A percentile compares a stretch with the other conserved stretches of the same genome.
phyloP scores from a whole-genome alignment of 2,888 invertebrate species.

The Crematogaster levior region DNA sequence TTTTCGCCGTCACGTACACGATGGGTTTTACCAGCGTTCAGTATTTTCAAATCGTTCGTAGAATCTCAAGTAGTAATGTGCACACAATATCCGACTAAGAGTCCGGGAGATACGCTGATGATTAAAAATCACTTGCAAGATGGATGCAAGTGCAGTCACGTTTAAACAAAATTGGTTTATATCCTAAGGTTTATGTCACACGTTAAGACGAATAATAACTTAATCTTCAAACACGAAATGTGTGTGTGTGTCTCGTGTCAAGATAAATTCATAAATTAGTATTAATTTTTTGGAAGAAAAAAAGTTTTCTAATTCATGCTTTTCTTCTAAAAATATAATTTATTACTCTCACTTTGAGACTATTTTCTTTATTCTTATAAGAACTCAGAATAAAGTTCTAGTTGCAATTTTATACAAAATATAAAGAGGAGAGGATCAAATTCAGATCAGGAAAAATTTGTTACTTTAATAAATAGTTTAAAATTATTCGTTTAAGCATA shows the following conservation, averaged over 20 bases:
- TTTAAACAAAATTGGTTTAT: background rate
- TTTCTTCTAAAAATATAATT: no score
- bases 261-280: background rate
- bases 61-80: constrained; percentile 42
- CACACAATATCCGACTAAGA: background rate
- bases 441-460: no score
- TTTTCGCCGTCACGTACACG: constrained; percentile 33
- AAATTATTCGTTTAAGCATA: no score
- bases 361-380: no score
- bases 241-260: no score
- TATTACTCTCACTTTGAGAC: no score
- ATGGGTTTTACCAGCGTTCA: background rate
- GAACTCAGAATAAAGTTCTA: background rate
- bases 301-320: background rate
- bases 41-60: constrained; percentile 34
- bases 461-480: no score
- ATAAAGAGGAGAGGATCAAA: no score
- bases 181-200: background rate
- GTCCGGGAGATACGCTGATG: background rate
- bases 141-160: background rate
- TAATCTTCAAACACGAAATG: background rate
- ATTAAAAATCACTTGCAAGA: background rate
- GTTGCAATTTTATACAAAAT: background rate
- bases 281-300: background rate
- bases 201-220: background rate